These are phyloP conservation scores for Eurytoma adleriae DNA, from an alignment of 2,888 invertebrate genomes.

Conservation along the genomic window DNA sequence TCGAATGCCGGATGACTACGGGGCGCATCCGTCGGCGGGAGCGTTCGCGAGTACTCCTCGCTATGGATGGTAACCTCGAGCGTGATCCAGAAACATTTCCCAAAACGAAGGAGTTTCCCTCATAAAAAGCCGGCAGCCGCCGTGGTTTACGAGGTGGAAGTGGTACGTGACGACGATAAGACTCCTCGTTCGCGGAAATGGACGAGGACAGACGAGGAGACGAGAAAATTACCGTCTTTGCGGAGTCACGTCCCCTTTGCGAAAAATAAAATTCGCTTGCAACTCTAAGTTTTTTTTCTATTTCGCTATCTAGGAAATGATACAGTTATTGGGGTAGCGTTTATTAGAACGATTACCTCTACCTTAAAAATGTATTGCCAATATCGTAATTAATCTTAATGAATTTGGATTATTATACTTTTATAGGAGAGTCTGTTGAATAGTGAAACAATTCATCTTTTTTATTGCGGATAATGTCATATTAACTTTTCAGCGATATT, in stretches of 20 bases:
- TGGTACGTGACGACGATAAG: slow-evolving; percentile 43
- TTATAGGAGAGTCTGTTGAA: too few species aligned
- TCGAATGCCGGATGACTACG: slow-evolving; percentile 26
- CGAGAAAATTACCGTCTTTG: slow-evolving; percentile 29
- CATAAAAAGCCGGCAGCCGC: slow-evolving; percentile 28
- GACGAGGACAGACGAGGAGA: not conserved
- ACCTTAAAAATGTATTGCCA: too few species aligned
- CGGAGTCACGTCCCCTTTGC: not conserved
- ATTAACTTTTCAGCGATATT: too few species aligned
- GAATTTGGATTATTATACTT: too few species aligned
- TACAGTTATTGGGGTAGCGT: too few species aligned
- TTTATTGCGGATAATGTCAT: too few species aligned
- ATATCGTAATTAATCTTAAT: too few species aligned
- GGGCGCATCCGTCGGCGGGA: slow-evolving; percentile 1
- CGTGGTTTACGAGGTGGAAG: slow-evolving; percentile 41
- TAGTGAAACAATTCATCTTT: too few species aligned
- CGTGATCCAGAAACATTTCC: not conserved
- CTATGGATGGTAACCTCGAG: slow-evolving; percentile 1
- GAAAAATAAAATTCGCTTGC: slow-evolving; percentile 39
- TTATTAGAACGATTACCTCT: too few species aligned
- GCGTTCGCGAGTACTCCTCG: not conserved
- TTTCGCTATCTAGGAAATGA: not conserved
- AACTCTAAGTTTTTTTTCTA: not conserved
- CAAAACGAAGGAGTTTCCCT: slow-evolving; percentile 23
- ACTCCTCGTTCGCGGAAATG: not conserved